Conservation (phyloP, 2,113 vertebrate genomes). For the Synodontis membranacea region DNA sequence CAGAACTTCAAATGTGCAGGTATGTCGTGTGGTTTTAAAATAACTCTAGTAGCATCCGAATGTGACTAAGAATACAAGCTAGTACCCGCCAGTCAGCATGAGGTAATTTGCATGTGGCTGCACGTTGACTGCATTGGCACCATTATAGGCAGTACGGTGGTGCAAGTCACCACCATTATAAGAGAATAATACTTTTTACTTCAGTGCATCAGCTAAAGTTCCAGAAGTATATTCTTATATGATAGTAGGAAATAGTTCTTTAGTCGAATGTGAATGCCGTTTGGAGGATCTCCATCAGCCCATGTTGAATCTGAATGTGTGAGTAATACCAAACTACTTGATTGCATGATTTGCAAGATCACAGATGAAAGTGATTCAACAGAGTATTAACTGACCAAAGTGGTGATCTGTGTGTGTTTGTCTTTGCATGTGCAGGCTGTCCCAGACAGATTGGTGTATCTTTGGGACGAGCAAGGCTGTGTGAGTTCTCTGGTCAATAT, state of each 20-base stretch:
- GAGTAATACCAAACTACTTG: not conserved
- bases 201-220: not conserved
- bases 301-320: not conserved
- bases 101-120: not conserved
- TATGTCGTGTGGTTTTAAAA: conserved; percentile 52
- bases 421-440: conserved; percentile 74
- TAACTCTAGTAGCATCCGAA: not conserved
- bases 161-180: not conserved
- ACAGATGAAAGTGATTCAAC: not conserved
- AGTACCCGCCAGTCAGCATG: not conserved
- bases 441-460: conserved; percentile 86
- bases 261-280: not conserved
- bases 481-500: conserved; percentile 86
- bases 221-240: too few relatives aligned
- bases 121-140: not conserved
- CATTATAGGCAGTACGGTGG: not conserved
- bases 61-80: not conserved
- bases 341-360: not conserved
- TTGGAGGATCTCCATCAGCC: not conserved
- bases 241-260: not conserved
- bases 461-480: conserved; percentile 80
- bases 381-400: not conserved
- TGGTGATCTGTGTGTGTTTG: not conserved
- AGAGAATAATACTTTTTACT: not conserved
- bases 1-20: conserved; percentile 97